Evolutionary conservation across 2,888 invertebrate species (phyloP).

Genomic region (Latrodectus hesperus): DNA sequence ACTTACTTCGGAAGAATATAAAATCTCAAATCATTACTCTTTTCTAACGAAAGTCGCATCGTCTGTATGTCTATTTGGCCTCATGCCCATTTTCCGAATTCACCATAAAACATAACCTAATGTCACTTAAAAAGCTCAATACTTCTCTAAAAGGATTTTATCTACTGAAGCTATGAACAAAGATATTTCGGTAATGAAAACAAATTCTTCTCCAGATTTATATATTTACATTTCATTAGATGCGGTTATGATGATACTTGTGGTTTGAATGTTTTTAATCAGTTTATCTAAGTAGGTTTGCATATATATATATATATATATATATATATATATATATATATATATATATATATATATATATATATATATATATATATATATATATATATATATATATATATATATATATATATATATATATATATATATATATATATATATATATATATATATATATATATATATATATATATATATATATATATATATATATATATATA

Average conservation of each 20-base stretch:
- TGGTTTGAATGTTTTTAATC: background rate
- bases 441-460: background rate
- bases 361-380: background rate
- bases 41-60: conserved; percentile 9
- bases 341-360: background rate
- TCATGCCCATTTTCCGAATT: conserved; percentile 9
- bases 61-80: conserved; percentile 32
- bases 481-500: background rate
- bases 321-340: conserved; percentile 1
- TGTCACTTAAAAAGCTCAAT: conserved; percentile 1
- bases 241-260: too few relatives aligned
- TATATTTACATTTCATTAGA: too few relatives aligned
- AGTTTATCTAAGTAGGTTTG: background rate
- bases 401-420: background rate
- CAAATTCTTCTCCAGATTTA: too few relatives aligned
- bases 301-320: background rate
- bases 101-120: background rate
- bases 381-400: background rate
- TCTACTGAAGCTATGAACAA: too few relatives aligned
- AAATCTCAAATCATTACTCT: conserved; percentile 35
- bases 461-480: background rate
- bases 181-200: too few relatives aligned
- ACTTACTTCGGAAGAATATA: conserved; percentile 20
- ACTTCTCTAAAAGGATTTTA: background rate
- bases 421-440: background rate